A percentile compares a stretch with the other conserved stretches of the same genome.
Evolutionary conservation across 2,113 vertebrate genomes (phyloP).

Genomic region (Halcyon senegalensis): DNA sequence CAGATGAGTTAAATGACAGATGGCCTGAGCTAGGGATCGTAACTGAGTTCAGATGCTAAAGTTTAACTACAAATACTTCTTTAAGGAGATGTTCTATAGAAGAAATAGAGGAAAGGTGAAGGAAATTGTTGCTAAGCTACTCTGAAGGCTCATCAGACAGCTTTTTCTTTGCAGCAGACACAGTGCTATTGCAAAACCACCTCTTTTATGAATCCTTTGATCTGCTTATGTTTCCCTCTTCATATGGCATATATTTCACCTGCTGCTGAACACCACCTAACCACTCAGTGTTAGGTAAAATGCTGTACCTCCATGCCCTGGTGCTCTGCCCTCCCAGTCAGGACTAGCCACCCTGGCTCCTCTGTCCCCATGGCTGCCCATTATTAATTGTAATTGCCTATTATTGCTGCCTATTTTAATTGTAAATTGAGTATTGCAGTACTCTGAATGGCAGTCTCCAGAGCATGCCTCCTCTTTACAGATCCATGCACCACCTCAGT

Average conservation of each 20-base stretch:
- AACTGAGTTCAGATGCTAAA: not conserved
- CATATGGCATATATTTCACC: rapidly evolving
- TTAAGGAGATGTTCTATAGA: not conserved
- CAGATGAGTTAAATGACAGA: not conserved
- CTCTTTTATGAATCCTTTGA: not conserved
- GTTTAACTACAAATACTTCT: not conserved
- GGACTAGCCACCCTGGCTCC: not conserved
- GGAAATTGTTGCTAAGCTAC: not conserved
- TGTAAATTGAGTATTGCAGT: not conserved
- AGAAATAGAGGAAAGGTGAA: not conserved
- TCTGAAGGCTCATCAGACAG: not conserved
- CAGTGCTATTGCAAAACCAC: not conserved
- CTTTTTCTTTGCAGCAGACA: not conserved
- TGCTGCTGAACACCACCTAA: not conserved
- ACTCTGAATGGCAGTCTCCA: not conserved
- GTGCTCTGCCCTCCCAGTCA: not conserved
- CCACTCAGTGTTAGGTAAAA: not conserved
- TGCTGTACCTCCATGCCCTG: not conserved
- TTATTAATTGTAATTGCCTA: not conserved
- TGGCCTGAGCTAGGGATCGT: not conserved
- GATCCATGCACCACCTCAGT: not conserved
- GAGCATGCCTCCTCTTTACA: not conserved
- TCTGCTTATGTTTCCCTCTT: not conserved
- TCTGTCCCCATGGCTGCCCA: not conserved
- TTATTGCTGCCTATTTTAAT: not conserved